A percentile compares a stretch with the other conserved stretches of the same genome.
Evolutionary conservation across 2,113 vertebrate species (phyloP).

Genomic region (Muscicapa adusta): DNA sequence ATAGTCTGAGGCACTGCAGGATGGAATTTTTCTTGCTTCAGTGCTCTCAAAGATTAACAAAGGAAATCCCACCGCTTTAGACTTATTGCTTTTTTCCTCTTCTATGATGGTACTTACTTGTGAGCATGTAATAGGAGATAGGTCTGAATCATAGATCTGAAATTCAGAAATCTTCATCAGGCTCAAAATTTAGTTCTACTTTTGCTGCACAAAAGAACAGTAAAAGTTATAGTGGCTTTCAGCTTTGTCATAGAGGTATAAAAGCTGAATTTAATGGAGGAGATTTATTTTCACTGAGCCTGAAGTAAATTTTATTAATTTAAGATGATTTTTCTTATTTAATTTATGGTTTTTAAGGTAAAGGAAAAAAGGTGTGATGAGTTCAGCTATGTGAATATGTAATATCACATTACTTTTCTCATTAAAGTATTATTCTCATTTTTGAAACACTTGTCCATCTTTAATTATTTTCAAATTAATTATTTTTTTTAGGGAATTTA

Average conservation of each 20-base stretch:
- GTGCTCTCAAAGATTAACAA: background rate
- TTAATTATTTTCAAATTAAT: background rate
- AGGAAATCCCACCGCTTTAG: background rate
- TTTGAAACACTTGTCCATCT: background rate
- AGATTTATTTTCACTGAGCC: background rate
- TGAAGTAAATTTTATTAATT: background rate
- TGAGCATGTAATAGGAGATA: background rate
- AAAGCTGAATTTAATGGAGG: background rate
- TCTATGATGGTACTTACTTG: background rate
- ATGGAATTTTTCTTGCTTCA: background rate
- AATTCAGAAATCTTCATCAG: background rate
- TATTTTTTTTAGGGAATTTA: background rate
- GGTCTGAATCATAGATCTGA: background rate
- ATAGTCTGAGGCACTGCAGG: background rate
- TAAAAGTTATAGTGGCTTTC: background rate
- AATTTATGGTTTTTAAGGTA: too few relatives aligned
- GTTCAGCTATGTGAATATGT: background rate
- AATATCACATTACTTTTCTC: background rate
- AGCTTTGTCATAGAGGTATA: background rate
- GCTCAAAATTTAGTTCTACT: background rate
- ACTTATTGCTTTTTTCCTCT: background rate
- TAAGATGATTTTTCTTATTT: background rate
- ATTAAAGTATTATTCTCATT: background rate
- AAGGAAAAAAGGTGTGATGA: background rate
- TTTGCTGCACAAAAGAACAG: background rate